phyloP scores from a whole-genome alignment of 2,888 invertebrate species.

The Parnassius orleans region DNA sequence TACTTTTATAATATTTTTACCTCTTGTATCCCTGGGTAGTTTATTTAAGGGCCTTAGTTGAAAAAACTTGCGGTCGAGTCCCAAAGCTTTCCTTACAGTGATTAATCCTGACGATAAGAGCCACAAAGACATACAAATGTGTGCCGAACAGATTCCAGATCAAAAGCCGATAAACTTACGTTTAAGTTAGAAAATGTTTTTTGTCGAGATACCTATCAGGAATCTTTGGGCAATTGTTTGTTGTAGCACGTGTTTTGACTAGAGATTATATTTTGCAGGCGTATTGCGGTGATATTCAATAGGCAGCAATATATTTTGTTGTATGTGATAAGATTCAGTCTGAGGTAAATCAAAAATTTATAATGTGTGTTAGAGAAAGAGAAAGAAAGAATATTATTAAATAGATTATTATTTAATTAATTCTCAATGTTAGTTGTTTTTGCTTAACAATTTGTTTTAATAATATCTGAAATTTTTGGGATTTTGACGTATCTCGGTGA shows the following conservation, averaged over 20 bases:
- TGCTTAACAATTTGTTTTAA: too few species aligned
- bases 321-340: too few species aligned
- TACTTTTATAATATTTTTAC: too few species aligned
- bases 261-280: conserved; percentile 57
- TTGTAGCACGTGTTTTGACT: conserved; percentile 72
- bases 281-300: conserved; percentile 36
- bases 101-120: conserved; percentile 67
- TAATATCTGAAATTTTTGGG: too few species aligned
- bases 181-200: conserved; percentile 62
- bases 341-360: too few species aligned
- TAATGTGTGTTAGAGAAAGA: too few species aligned
- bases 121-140: conserved; percentile 69
- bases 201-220: conserved; percentile 59
- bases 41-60: conserved; percentile 47
- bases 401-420: too few species aligned
- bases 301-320: conserved; percentile 7
- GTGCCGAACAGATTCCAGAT: conserved; percentile 76
- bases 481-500: too few species aligned
- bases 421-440: too few species aligned
- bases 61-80: conserved; percentile 54
- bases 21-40: conserved; percentile 35
- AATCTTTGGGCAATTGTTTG: conserved; percentile 52
- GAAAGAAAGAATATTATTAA: too few species aligned
- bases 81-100: conserved; percentile 61
- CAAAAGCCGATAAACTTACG: conserved; percentile 71